Evolutionary conservation across 1,140 invertebrate species (phyloP).

Genomic region (Lycorma delicatula): DNA sequence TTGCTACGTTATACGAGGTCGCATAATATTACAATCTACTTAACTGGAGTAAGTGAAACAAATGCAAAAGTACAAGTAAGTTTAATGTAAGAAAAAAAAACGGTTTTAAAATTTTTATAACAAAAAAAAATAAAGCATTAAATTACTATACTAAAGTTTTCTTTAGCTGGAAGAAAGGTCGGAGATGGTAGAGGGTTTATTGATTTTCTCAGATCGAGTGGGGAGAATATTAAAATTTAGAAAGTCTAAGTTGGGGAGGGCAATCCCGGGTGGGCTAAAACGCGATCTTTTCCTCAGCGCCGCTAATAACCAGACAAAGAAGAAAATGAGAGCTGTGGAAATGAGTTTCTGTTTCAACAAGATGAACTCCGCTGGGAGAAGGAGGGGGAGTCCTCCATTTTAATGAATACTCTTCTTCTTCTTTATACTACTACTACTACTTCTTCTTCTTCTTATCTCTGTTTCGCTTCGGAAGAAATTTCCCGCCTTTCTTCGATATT

Average conservation of each 20-base stretch:
- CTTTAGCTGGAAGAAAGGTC: too few species aligned
- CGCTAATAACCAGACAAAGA: constrained; percentile 5
- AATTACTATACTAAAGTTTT: too few species aligned
- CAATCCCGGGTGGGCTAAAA: background rate
- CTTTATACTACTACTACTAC: background rate
- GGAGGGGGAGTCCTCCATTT: background rate
- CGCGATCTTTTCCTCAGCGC: constrained; percentile 5
- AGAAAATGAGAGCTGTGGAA: constrained; percentile 4
- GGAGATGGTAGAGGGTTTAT: constrained; percentile 1
- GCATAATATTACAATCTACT: too few species aligned
- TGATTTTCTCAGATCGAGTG: constrained; percentile 4
- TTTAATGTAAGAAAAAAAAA: too few species aligned
- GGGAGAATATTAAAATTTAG: constrained; percentile 3
- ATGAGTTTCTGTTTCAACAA: constrained; percentile 7
- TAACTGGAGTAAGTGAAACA: too few species aligned
- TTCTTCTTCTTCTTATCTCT: too few species aligned
- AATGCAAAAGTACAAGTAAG: too few species aligned
- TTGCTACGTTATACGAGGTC: too few species aligned
- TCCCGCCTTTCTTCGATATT: background rate
- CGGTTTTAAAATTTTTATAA: too few species aligned
- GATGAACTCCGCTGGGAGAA: background rate
- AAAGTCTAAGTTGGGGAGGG: background rate
- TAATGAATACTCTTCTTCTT: background rate
- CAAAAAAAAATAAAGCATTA: too few species aligned
- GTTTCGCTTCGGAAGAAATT: background rate